Conservation (phyloP, 1,140 invertebrate species). For the Drosophila tristis region DNA sequence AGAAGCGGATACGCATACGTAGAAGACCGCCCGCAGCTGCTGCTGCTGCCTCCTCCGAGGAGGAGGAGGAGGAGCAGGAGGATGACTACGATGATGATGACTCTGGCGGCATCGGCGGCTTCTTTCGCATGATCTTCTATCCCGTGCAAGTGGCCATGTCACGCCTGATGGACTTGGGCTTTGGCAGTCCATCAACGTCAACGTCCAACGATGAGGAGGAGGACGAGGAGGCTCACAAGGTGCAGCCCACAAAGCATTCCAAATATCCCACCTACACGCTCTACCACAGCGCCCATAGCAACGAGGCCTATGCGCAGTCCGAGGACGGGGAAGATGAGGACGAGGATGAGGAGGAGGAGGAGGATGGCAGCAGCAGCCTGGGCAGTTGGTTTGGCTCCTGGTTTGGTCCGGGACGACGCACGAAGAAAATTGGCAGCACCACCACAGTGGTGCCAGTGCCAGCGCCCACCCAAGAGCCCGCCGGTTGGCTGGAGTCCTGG, state of each 20-base stretch:
- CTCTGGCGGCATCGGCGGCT: conserved; percentile 53
- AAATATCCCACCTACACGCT: conserved; percentile 74
- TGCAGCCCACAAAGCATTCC: conserved; percentile 6
- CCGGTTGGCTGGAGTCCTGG: conserved; percentile 74
- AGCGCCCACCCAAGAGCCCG: conserved; percentile 44
- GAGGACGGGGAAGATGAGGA: conserved; percentile 8
- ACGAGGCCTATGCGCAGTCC: conserved; percentile 37
- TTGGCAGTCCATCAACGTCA: conserved; percentile 11
- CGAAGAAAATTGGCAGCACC: conserved; percentile 70
- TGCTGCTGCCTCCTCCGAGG: conserved; percentile 16
- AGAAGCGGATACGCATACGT: conserved; percentile 59
- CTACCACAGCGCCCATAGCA: conserved; percentile 72
- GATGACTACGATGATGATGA: conserved; percentile 54
- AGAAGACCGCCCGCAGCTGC: conserved; percentile 46
- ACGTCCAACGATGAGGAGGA: conserved; percentile 27
- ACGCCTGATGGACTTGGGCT: conserved; percentile 59
- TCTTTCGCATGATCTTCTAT: conserved; percentile 81
- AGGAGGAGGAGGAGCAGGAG: conserved; percentile 52
- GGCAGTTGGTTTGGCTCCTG: conserved; percentile 73
- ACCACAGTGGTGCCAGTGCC: conserved; percentile 38
- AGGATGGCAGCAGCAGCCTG: conserved; percentile 31
- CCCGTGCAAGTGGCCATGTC: conserved; percentile 75
- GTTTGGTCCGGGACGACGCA: conserved; percentile 67
- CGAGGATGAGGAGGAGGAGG: conserved; percentile 28
- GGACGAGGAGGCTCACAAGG: conserved; percentile 26